These are phyloP conservation scores for Reticulitermes lucifugus DNA, from an alignment of 2,888 invertebrate genomes.

Conservation along the genomic window DNA sequence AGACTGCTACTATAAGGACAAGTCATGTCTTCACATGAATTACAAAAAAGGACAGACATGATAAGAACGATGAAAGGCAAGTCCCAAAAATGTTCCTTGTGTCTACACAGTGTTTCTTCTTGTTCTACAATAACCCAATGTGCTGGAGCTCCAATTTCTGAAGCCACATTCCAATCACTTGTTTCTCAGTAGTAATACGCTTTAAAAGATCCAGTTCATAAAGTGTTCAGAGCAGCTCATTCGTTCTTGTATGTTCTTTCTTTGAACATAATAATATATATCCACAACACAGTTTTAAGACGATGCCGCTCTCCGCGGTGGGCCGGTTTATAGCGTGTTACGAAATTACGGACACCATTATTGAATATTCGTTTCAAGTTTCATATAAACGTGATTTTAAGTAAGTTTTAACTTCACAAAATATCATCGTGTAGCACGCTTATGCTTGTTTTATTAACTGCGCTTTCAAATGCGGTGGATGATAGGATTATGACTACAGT, in stretches of 20 bases:
- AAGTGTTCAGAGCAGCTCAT: constrained; percentile 25
- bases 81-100: constrained; percentile 1
- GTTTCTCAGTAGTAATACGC: constrained; percentile 31
- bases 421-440: too few species aligned
- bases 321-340: constrained; percentile 17
- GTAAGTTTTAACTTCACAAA: too few species aligned
- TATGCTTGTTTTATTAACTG: too few species aligned
- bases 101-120: not conserved
- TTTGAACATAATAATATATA: constrained; percentile 35
- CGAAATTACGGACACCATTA: not conserved
- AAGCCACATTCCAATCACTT: constrained; percentile 38
- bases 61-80: constrained; percentile 6
- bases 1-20: not conserved
- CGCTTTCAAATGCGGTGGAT: too few species aligned
- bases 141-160: constrained; percentile 26
- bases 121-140: constrained; percentile 21
- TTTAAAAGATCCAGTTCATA: constrained; percentile 32
- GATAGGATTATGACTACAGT: too few species aligned
- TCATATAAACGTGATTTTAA: not conserved
- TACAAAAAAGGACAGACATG: not conserved
- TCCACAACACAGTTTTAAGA: constrained; percentile 15
- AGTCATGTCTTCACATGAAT: not conserved
- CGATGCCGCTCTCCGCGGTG: constrained; percentile 22
- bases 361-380: not conserved
- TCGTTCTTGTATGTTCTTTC: constrained; percentile 28